Base-by-base conservation (phyloP, 2,888 invertebrate genomes). In the Pristionchus maxplancki region DNA sequence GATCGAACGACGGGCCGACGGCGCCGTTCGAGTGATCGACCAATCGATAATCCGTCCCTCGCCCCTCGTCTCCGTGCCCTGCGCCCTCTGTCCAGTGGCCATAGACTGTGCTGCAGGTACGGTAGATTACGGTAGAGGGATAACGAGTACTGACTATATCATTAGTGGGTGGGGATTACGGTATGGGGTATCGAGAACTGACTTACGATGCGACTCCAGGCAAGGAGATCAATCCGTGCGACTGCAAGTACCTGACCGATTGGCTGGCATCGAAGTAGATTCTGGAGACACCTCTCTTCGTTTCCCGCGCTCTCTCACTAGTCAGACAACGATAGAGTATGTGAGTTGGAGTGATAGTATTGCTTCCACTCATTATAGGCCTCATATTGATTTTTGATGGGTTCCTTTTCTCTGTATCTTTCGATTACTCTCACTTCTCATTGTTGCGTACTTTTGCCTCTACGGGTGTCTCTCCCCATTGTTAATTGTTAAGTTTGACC, bases 1-100 rank as follows among this genome's bases (percentile, higher is more conserved):
- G 1, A 88, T 93, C n/a, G 94, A 94, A 86, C 89, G 93, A 53
- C 89, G 92, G 37, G 86, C 91, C 1, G 93, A 92, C 87, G 93
- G 92, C 50, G 92, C 90, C 74, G 90, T 89, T 48, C 67, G 87
- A 28, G 85, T 90, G 37, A 53, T 78, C 53, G 88, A 88, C 50
- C 58, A 71, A 50, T 71, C 71, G 34, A 48, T 48, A 31, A 37
- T 81, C 17, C 74, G 71, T 50, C 17, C 88, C 58, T 88, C 88
- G 17, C 62, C 88, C 28, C 88, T 88, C 44, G 88, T 88, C n/a
- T 81, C 88, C 34, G 81, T 88, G 15, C 88, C 88, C 34, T 88
- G 88, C 48, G 88, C 88, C 37, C 62, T 88, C 24, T 88, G 88
- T 37, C 88, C 88, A 40, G 78, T 88, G 11, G 78, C 88, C 28